Evolutionary conservation across 2,888 invertebrate genomes (phyloP).

Genomic region (Nomada fucata): DNA sequence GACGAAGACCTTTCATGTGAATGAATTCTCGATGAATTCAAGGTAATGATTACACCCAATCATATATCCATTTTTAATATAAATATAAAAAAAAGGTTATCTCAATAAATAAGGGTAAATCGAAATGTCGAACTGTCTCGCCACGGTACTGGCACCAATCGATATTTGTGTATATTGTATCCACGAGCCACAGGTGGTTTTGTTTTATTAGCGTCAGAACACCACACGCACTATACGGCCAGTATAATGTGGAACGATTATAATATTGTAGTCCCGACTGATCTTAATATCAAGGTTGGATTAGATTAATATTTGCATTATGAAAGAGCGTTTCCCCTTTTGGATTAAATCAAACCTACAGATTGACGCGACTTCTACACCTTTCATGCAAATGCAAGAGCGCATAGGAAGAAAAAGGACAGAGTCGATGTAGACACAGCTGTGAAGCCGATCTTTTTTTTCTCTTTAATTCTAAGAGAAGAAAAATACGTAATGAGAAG

Average conservation of each 20-base stretch:
- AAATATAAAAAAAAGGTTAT: not conserved
- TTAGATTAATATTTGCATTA: conserved; percentile 39
- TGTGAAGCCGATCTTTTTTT: not conserved
- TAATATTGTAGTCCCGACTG: conserved; percentile 21
- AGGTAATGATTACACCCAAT: not conserved
- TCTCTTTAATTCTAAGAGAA: not conserved
- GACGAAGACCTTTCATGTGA: not conserved
- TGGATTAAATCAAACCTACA: conserved; percentile 34
- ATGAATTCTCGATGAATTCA: not conserved
- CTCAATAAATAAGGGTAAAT: not conserved
- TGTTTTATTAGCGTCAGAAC: conserved; percentile 72
- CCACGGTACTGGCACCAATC: conserved; percentile 34
- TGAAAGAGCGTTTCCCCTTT: conserved; percentile 24
- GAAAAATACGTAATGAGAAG: not conserved
- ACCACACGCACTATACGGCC: conserved; percentile 10
- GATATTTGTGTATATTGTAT: conserved; percentile 49
- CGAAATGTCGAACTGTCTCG: conserved; percentile 2
- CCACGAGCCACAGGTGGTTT: conserved; percentile 78
- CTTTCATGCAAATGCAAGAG: conserved; percentile 6
- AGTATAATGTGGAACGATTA: conserved; percentile 31
- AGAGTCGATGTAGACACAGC: not conserved
- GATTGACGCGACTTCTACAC: not conserved
- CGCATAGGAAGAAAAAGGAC: not conserved
- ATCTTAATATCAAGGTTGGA: conserved; percentile 33
- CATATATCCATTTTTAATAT: not conserved